Conservation (phyloP, 2,797 vertebrate genomes). For the Micropoecilia bifurca region DNA sequence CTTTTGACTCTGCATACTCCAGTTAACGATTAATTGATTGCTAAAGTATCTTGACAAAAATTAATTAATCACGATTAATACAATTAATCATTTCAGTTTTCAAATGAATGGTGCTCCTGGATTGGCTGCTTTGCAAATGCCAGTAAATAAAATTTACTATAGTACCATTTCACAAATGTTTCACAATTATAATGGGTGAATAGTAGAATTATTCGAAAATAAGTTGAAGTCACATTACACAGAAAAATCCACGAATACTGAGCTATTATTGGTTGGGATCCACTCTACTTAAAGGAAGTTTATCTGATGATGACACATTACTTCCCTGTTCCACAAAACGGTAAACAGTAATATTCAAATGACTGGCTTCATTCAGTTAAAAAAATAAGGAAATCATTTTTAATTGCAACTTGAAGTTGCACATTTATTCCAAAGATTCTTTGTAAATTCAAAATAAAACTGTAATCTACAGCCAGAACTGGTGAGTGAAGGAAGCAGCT, state of each 20-base stretch:
- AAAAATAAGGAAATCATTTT: not conserved
- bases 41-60: too few species aligned
- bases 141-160: too few species aligned
- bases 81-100: not conserved
- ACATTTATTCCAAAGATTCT: not conserved
- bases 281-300: not conserved
- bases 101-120: not conserved
- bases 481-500: slow-evolving; percentile 13
- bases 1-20: too few species aligned
- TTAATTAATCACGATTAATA: too few species aligned
- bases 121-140: not conserved
- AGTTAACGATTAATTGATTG: too few species aligned
- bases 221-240: not conserved
- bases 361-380: not conserved
- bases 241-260: not conserved
- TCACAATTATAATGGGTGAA: not conserved
- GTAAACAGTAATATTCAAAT: not conserved
- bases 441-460: not conserved
- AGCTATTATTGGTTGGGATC: not conserved
- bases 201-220: not conserved
- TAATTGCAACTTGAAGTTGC: not conserved
- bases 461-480: not conserved
- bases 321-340: not conserved
- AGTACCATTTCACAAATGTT: too few species aligned
- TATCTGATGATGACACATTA: not conserved